phyloP scores from a whole-genome alignment of 2,888 invertebrate species.

The Timandra comae region DNA sequence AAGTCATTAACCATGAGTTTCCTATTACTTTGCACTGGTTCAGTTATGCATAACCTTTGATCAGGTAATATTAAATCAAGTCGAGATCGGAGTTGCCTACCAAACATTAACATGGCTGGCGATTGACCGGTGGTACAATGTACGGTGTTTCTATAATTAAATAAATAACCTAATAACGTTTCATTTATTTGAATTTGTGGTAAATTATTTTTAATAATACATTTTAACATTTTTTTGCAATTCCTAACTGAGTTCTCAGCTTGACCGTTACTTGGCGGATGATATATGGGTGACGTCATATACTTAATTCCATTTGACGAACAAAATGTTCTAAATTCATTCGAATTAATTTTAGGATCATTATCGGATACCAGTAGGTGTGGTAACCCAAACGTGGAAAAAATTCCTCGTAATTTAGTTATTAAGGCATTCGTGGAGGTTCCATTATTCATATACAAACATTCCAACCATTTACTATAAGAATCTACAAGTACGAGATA shows the following conservation, averaged over 20 bases:
- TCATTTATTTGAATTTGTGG: not conserved
- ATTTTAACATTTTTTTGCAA: conserved; percentile 21
- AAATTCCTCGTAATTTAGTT: not conserved
- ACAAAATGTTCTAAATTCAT: not conserved
- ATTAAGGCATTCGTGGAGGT: too few species aligned
- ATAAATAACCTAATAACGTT: conserved; percentile 1
- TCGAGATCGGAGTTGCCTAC: not conserved
- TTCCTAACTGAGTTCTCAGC: conserved; percentile 12
- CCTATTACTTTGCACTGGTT: not conserved
- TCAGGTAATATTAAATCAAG: not conserved
- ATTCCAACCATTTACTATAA: conserved; percentile 22
- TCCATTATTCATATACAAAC: too few species aligned
- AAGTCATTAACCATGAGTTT: not conserved
- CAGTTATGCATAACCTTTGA: not conserved
- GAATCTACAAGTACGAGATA: conserved; percentile 20
- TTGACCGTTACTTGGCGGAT: conserved; percentile 12
- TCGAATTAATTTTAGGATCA: not conserved
- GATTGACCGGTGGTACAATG: conserved; percentile 1
- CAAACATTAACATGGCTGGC: not conserved
- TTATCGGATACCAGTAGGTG: not conserved
- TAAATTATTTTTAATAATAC: conserved; percentile 2
- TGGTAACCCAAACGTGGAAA: not conserved
- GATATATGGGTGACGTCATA: conserved; percentile 12
- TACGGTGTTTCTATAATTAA: not conserved
- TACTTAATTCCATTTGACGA: not conserved